Evolutionary conservation across 1,140 invertebrate genomes (phyloP).

Genomic region (Scylla paramamosain): DNA sequence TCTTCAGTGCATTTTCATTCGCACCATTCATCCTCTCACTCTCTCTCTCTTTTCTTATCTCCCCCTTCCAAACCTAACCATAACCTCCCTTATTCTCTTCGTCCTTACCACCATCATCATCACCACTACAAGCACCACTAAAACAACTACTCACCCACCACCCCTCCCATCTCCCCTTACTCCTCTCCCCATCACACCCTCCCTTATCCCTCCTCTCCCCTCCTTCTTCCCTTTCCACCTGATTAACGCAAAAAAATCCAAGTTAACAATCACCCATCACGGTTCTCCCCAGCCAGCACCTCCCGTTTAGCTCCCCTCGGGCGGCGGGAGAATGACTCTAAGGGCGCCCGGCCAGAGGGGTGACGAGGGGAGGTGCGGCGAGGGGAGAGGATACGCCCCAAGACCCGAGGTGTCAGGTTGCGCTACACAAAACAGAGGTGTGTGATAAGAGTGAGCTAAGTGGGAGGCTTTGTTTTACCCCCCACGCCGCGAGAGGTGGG

Average conservation of each 20-base stretch:
- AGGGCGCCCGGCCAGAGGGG: neutral
- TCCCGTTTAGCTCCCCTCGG: neutral
- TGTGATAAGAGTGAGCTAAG: conserved; percentile 61
- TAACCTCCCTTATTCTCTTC: neutral
- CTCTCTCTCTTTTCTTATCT: neutral
- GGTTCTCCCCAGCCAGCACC: neutral
- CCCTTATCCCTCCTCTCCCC: neutral
- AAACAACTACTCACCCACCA: neutral
- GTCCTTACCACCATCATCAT: neutral
- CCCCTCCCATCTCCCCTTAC: neutral
- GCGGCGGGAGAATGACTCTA: neutral
- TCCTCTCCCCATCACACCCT: neutral
- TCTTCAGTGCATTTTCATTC: too few relatives aligned
- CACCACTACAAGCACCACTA: neutral
- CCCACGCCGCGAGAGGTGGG: neutral
- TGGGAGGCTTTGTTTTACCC: conserved; percentile 64
- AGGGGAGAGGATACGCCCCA: conserved; percentile 42
- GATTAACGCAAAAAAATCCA: conserved; percentile 66
- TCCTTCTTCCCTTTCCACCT: conserved; percentile 46
- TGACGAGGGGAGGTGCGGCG: neutral
- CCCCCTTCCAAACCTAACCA: too few relatives aligned
- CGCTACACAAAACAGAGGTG: conserved; percentile 59
- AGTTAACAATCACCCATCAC: conserved; percentile 66
- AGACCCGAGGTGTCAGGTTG: conserved; percentile 29
- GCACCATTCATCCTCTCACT: too few relatives aligned